Percentiles rank a stretch among this genome's conserved stretches.
These are phyloP conservation scores for Lasioglossum vierecki DNA, from an alignment of 2,888 invertebrate genomes.

Conservation along the genomic window DNA sequence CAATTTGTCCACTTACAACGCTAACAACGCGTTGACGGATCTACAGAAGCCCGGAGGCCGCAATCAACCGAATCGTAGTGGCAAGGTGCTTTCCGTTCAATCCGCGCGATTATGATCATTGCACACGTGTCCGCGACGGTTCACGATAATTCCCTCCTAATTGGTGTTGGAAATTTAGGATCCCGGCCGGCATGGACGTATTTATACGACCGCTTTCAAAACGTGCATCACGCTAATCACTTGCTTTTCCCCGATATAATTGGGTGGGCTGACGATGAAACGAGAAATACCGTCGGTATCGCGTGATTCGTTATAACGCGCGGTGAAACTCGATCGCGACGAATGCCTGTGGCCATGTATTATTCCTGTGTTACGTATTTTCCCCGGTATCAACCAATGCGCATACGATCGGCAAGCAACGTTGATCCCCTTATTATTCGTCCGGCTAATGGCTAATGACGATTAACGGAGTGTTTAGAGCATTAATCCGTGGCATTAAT, in stretches of 20 bases:
- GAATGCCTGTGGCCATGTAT: constrained; percentile 38
- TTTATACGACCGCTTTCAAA: constrained; percentile 13
- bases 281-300: constrained; percentile 5
- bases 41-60: neutral
- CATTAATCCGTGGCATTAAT: constrained; percentile 70
- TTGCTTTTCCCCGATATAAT: constrained; percentile 38
- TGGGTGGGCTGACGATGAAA: constrained; percentile 42
- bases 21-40: neutral
- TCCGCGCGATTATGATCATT: constrained; percentile 6
- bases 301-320: constrained; percentile 48
- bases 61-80: constrained; percentile 3
- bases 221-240: constrained; percentile 28
- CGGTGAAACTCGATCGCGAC: constrained; percentile 42
- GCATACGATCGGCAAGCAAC: constrained; percentile 53
- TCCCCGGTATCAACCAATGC: constrained; percentile 43
- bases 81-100: constrained; percentile 9
- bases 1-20: neutral
- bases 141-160: constrained; percentile 9
- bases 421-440: constrained; percentile 64
- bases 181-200: neutral
- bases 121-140: constrained; percentile 13
- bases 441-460: constrained; percentile 68
- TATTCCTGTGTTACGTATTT: constrained; percentile 49
- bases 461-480: constrained; percentile 74
- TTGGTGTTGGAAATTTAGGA: constrained; percentile 12